Evolutionary conservation across 37 sponge, comb jelly and placozoan genomes (phyloP).

Genomic region (Agelas oroides): DNA sequence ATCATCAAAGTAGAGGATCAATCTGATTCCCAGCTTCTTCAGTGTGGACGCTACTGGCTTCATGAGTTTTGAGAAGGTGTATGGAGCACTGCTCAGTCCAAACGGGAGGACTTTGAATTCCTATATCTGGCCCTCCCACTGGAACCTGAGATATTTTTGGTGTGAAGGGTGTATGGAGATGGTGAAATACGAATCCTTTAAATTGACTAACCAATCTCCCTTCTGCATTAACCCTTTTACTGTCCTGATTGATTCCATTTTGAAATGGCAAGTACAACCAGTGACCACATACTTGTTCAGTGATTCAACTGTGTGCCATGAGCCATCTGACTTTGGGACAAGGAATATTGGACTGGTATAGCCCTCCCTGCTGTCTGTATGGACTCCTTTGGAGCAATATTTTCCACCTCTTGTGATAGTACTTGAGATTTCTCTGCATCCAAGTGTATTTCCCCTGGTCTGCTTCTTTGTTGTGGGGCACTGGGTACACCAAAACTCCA

Average conservation of each 20-base stretch:
- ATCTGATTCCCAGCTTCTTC: conserved; percentile 17
- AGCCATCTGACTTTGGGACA: conserved; percentile 39
- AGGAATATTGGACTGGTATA: conserved; percentile 33
- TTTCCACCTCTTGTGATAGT: background rate
- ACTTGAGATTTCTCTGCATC: background rate
- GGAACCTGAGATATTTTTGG: conserved; percentile 16
- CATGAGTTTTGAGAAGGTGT: conserved; percentile 25
- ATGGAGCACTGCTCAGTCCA: conserved; percentile 39
- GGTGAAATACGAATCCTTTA: conserved; percentile 40
- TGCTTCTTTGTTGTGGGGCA: background rate
- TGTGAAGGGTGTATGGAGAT: conserved; percentile 2
- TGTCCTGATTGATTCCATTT: conserved; percentile 31
- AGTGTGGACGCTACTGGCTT: conserved; percentile 26
- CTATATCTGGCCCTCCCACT: conserved; percentile 8
- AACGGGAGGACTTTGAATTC: conserved; percentile 25
- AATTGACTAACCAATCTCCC: conserved; percentile 28
- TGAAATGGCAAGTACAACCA: conserved; percentile 16
- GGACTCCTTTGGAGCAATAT: background rate
- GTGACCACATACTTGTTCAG: conserved; percentile 5
- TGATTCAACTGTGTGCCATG: conserved; percentile 29
- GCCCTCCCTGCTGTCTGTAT: conserved; percentile 2
- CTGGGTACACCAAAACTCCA: background rate
- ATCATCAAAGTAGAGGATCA: conserved; percentile 33
- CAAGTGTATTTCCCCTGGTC: background rate
- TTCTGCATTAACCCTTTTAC: conserved; percentile 10